Evolutionary conservation across 2,797 vertebrate genomes (phyloP), one percentile per base, ranked within the genome.

Genomic region (Pagetopsis macropterus): DNA sequence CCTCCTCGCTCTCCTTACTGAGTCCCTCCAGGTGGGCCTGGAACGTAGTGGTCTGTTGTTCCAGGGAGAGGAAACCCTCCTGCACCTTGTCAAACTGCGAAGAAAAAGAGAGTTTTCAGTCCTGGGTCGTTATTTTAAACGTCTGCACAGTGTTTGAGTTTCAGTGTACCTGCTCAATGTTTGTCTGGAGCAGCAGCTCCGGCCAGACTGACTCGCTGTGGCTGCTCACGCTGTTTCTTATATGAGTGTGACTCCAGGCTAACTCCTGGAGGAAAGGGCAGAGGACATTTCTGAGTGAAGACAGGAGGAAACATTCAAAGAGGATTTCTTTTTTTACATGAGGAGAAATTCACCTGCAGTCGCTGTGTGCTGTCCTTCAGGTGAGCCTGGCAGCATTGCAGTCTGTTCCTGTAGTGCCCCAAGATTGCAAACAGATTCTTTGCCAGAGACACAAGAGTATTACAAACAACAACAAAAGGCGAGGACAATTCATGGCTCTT

Each of bases 21-120:
- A 95, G 91, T 1, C 94, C 94, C 64, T 91, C 78, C 76, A 95
- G 89, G 87, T 95, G 95, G 40, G 89, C 87, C 79, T 89, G 89
- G 78, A 95, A 94, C 19, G 91, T 93, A 1, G 84, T 75, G 15
- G 78, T 92, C 88, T 94, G 94, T 45, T 94, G 92, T 17, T 93
- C 91, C 89, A 95, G 49, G 19, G 88, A 91, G 44, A 78, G 59
- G 70, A 93, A 94, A 65, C 74, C 83, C 73, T 93, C 89, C 70
- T 88, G 89, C 68, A 93, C 89, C 67, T 90, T 88, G 65, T 94
- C 90, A 89, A 94, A 92, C 95, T 95, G 88, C 3, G n/a, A 59
- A 5, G 15, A 78, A 71, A 78, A 37, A 56, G 17, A 49, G 33
- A 10, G 15, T 43, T 54, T 80, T 83, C 9, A 76, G 13, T 37